A percentile compares a stretch with the other conserved stretches of the same genome.
These are phyloP conservation scores for Papilio machaon DNA, from an alignment of 1,140 invertebrate species.

Conservation along the genomic window DNA sequence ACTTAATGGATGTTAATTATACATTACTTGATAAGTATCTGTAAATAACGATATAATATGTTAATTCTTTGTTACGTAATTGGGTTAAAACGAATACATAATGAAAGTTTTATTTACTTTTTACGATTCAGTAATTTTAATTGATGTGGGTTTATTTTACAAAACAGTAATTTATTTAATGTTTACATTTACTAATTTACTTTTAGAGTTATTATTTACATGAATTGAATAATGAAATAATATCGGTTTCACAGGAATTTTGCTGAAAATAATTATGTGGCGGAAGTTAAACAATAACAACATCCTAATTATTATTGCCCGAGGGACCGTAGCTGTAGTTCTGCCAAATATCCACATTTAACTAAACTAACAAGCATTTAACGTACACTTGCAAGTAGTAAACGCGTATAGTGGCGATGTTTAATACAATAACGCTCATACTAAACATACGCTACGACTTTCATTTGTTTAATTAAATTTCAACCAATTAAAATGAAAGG, in stretches of 20 bases:
- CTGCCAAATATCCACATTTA: constrained; percentile 22
- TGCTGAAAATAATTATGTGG: constrained; percentile 12
- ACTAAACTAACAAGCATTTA: constrained; percentile 22
- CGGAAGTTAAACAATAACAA: constrained; percentile 20
- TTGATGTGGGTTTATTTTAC: too few species aligned
- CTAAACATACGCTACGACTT: background rate
- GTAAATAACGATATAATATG: background rate
- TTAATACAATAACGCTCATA: constrained; percentile 11
- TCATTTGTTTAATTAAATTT: background rate
- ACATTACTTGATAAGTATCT: background rate
- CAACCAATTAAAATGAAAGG: background rate
- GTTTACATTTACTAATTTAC: too few species aligned
- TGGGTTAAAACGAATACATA: too few species aligned
- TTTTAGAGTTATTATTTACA: background rate
- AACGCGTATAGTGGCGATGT: background rate
- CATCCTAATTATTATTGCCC: constrained; percentile 20
- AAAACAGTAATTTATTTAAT: too few species aligned
- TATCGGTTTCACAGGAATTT: background rate
- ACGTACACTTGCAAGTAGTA: constrained; percentile 5
- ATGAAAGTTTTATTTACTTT: too few species aligned
- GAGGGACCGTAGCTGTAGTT: background rate
- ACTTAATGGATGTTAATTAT: background rate
- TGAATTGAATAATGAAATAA: background rate
- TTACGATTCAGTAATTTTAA: too few species aligned
- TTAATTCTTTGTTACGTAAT: too few species aligned